Base-by-base conservation (phyloP, 2,797 vertebrate genomes). In the Emys orbicularis region DNA sequence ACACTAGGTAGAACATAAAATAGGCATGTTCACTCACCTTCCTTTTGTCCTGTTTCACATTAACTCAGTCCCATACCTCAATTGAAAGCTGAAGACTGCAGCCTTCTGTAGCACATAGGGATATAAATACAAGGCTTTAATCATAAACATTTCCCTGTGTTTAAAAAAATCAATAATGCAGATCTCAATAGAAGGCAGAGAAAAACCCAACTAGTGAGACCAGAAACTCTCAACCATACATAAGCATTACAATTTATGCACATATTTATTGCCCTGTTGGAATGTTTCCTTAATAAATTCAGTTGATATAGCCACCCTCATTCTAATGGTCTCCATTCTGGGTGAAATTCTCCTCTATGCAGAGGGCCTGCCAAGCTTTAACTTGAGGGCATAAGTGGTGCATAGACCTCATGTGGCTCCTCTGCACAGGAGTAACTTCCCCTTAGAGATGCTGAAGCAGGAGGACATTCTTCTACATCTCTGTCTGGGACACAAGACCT, bases 381-480 rank as follows among this genome's bases (percentile, higher is more conserved):
- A 47, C 44, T 31, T 59, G 44, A 49, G 31, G 44, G 44, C 56
- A 5, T 47, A 31, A 61, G 19, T 47, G 10, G 16, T 12, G 56
- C 56, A 34, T 6, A 49, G 18, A 18, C 29, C 57, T 59, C 27
- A 34, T 59, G 53, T 25, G 10, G 29, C 80, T 57, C 56, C 27
- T 82, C 56, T 83, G 37, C 18, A 47, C 19, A 47, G 41, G 41
- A 31, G 4, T 12, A 37, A 81, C 59, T 84, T 79, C n/a, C 85
- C n/a, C 27, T 80, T 89, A 77, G 41, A 92, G 77, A 49, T 27
- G 3, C 61, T 50, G 41, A 3, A 37, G 47, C 57, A 50, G 50
- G 19, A 83, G 7, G 31, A n/a, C 8, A 0, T 7, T 74, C 59
- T 61, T 81, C 0, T 80, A 87, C 23, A 72, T 1, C 0, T 37